phyloP scores from a whole-genome alignment of 2,888 invertebrate genomes.

The Orchestes rusci region DNA sequence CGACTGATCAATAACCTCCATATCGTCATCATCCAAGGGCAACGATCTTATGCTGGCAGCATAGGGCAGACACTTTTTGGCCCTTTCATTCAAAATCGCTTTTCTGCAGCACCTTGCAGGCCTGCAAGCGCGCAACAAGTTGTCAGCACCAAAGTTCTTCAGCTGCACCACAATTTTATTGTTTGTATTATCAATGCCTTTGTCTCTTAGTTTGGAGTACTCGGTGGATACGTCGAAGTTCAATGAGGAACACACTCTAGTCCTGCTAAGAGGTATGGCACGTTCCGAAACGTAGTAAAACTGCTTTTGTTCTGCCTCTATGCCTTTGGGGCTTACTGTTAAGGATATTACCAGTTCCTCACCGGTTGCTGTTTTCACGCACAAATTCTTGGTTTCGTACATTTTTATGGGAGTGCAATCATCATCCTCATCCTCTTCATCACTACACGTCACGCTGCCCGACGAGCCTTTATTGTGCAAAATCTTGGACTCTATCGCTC shows the following conservation, averaged over 20 bases:
- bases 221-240: constrained; percentile 31
- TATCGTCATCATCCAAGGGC: constrained; percentile 31
- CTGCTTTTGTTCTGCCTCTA: constrained; percentile 2
- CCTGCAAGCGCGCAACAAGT: constrained; percentile 32
- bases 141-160: constrained; percentile 32
- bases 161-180: constrained; percentile 27
- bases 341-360: constrained; percentile 30
- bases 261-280: constrained; percentile 27
- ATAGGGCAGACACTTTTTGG: constrained; percentile 32
- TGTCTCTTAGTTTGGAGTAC: constrained; percentile 26
- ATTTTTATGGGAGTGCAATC: constrained; percentile 22
- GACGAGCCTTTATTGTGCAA: constrained; percentile 20
- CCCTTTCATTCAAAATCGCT: constrained; percentile 32
- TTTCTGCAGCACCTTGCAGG: constrained; percentile 35
- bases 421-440: constrained; percentile 13
- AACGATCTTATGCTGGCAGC: constrained; percentile 32
- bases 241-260: constrained; percentile 32
- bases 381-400: constrained; percentile 28
- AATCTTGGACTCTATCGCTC: constrained; percentile 14
- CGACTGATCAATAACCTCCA: constrained; percentile 31
- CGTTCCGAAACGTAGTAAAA: constrained; percentile 14
- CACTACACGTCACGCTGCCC: constrained; percentile 9
- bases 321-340: constrained; percentile 23
- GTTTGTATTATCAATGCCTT: constrained; percentile 29
- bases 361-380: constrained; percentile 26